A percentile compares a stretch with the other conserved stretches of the same genome.
These are phyloP conservation scores for Melanerpes formicivorus DNA, from an alignment of 2,113 vertebrate genomes.

Conservation along the genomic window DNA sequence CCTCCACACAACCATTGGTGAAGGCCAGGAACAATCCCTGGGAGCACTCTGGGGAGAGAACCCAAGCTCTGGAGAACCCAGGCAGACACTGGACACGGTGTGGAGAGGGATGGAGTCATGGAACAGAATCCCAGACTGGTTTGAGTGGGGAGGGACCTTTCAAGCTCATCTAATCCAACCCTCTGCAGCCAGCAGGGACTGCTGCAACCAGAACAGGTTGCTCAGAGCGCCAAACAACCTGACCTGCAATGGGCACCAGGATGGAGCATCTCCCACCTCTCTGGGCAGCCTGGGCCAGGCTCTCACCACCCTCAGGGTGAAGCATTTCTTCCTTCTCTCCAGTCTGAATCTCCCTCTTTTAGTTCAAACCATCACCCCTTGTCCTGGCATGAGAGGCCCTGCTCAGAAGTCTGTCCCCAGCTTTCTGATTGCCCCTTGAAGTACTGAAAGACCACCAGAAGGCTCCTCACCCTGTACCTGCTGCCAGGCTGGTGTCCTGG, in stretches of 20 bases:
- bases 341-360: background rate
- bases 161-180: background rate
- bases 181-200: too few species aligned
- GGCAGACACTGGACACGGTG: background rate
- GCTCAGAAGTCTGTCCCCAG: background rate
- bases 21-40: background rate
- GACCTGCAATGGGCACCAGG: too few species aligned
- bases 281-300: background rate
- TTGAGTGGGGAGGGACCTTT: background rate
- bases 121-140: background rate
- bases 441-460: background rate
- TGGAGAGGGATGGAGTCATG: background rate
- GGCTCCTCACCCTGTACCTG: background rate
- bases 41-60: rapidly evolving
- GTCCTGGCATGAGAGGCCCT: background rate
- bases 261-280: background rate
- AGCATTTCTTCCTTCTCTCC: background rate
- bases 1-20: rapidly evolving
- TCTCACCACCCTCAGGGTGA: background rate
- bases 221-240: too few species aligned
- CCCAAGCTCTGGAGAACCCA: background rate
- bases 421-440: background rate
- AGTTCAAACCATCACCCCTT: background rate
- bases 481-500: background rate
- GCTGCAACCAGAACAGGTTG: too few species aligned